These are phyloP conservation scores for Rhynchomys soricoides DNA, from an alignment of 2,113 vertebrate genomes.

Conservation along the genomic window DNA sequence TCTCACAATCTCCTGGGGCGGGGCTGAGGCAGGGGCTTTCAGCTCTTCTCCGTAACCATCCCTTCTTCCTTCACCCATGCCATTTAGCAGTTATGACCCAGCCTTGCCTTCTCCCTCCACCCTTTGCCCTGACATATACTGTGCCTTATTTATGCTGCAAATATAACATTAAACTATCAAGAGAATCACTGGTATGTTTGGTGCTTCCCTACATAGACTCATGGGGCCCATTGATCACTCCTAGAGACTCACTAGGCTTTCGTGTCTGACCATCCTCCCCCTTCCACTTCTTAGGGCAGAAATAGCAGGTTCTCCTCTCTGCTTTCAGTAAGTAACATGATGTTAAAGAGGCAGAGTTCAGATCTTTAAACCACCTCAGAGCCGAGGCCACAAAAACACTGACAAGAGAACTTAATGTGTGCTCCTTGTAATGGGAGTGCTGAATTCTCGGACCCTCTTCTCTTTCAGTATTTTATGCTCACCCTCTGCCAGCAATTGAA, in stretches of 20 bases:
- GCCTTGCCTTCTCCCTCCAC: slow-evolving; percentile 69
- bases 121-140: slow-evolving; percentile 84
- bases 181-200: slow-evolving; percentile 67
- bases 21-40: slow-evolving; percentile 71
- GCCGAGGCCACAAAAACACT: background rate
- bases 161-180: slow-evolving; percentile 87
- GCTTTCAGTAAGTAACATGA: background rate
- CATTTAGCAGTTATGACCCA: slow-evolving; percentile 67
- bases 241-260: background rate
- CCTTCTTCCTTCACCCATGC: slow-evolving; percentile 7
- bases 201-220: slow-evolving; percentile 41
- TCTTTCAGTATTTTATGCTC: background rate
- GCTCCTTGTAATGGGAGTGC: background rate
- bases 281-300: background rate
- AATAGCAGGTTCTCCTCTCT: background rate
- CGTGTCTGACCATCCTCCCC: background rate
- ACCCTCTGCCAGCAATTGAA: background rate
- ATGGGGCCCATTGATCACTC: background rate
- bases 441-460: background rate
- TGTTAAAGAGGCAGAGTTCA: background rate
- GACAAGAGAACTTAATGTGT: background rate
- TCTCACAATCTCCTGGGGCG: slow-evolving; percentile 81
- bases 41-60: slow-evolving; percentile 27
- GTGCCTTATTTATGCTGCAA: slow-evolving; percentile 90
- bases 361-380: background rate